Base-by-base conservation (phyloP, 2,888 invertebrate species). In the Amblyjoppa fuscipennis region DNA sequence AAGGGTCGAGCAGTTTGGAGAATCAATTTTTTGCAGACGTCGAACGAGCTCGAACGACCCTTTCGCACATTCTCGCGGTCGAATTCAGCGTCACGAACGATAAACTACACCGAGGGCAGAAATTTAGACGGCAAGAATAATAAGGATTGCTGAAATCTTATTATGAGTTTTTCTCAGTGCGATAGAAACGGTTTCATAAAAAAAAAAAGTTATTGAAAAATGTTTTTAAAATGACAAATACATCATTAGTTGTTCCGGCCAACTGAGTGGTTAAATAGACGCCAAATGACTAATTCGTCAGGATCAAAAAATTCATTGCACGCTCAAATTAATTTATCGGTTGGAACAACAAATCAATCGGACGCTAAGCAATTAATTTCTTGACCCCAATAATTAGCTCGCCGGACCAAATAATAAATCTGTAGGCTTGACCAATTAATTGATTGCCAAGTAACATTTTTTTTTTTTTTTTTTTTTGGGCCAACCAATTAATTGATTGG, bases 1-100 rank as follows among this genome's bases (percentile, higher is more conserved):
- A 31, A n/a, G 64, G 34, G 34, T 64, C 64, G 64, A 16, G 34
- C 2, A 13, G 31, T n/a, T 64, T 31, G 64, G 31, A 16, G 34
- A 64, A 64, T 64, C 64, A 64, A 64, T 64, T 64, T 64, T 64
- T 64, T 34, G 64, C 64, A 64, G 64, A n/a, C 64, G 16, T 34
- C 64, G 64, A 34, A 34, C 64, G 64, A 34, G 53, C 9, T 20
- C 53, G 20, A 56, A 56, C 20, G 53, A 64, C 31, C 34, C 31
- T 64, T 64, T 56, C 20, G 64, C 9, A 34, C 64, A 64, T 64
- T 64, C 16, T 13, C 13, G 2, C 5, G 16, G 31, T 31, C 31
- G 61, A 31, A 61, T 61, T 61, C 61, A 7, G 34, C 28, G 28
- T 34, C 31, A 16, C 5, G 61, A 64, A 31, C 64, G 2, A 64